These are phyloP conservation scores for Microcebus jonahi DNA, from an alignment of 2,113 vertebrate species.

Conservation along the genomic window DNA sequence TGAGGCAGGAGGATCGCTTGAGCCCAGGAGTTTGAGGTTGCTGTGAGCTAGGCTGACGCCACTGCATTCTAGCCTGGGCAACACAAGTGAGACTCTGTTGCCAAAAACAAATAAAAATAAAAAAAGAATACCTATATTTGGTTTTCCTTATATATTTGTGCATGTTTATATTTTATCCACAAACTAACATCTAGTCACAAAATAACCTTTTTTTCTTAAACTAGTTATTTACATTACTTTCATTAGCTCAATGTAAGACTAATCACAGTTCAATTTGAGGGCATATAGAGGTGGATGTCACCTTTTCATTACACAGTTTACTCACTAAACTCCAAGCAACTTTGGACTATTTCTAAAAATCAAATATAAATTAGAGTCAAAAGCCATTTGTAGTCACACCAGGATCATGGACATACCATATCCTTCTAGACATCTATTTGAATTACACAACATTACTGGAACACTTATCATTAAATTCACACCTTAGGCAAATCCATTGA, in stretches of 20 bases:
- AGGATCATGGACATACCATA: not conserved
- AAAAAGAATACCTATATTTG: not conserved
- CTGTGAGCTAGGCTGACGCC: too few species aligned
- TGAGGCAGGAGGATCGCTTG: too few species aligned
- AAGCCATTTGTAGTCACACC: not conserved
- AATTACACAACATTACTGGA: not conserved
- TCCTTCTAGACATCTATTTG: not conserved
- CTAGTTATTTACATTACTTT: not conserved
- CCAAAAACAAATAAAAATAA: too few species aligned
- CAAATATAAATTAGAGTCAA: not conserved
- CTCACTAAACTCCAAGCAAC: not conserved
- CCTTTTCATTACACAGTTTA: not conserved
- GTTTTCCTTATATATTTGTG: not conserved
- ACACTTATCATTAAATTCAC: not conserved
- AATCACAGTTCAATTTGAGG: not conserved
- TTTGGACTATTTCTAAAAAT: slow-evolving; percentile 14
- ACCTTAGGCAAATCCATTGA: not conserved
- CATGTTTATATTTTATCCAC: not conserved
- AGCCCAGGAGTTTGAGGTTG: too few species aligned
- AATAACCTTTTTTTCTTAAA: not conserved
- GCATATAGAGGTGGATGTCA: not conserved
- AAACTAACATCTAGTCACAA: not conserved
- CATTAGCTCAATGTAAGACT: slow-evolving; percentile 12
- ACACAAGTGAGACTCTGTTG: too few species aligned
- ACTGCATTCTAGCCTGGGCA: too few species aligned